Evolutionary conservation across 2,113 vertebrate genomes (phyloP).

Genomic region (Corythornis madagascariensis): DNA sequence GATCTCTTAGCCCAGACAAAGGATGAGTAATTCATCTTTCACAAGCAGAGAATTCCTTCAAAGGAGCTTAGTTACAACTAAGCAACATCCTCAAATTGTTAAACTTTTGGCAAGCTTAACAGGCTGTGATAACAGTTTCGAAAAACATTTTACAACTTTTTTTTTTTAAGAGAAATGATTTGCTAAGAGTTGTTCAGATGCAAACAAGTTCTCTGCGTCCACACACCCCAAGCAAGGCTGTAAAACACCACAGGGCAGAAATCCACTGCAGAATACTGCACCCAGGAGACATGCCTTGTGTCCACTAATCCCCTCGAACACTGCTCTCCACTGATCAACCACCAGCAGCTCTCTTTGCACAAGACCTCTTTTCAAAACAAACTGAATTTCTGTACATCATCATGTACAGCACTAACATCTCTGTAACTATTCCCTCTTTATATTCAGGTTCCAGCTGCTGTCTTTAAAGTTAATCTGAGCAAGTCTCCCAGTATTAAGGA

Average conservation of each 20-base stretch:
- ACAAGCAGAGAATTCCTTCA: constrained; percentile 38
- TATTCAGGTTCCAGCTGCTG: constrained; percentile 38
- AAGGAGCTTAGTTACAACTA: constrained; percentile 19
- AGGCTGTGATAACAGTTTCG: background rate
- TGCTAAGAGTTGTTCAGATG: background rate
- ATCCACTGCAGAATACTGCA: background rate
- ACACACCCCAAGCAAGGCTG: background rate
- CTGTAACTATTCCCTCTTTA: constrained; percentile 17
- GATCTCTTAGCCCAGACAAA: constrained; percentile 44
- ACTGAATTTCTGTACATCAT: constrained; percentile 6
- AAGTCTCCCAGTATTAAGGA: background rate
- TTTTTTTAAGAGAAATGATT: too few relatives aligned
- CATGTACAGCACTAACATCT: background rate
- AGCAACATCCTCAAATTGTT: constrained; percentile 66
- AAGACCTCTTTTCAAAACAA: constrained; percentile 10
- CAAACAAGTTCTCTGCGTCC: background rate
- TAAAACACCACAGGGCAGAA: background rate
- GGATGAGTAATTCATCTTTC: constrained; percentile 39
- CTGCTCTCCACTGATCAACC: background rate
- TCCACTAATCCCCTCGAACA: background rate
- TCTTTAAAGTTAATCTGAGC: background rate
- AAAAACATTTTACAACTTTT: background rate
- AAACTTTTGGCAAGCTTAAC: background rate
- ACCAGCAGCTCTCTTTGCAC: constrained; percentile 10
- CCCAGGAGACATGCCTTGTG: background rate